phyloP scores from a whole-genome alignment of 1,140 invertebrate genomes.

The Drosophila orena region DNA sequence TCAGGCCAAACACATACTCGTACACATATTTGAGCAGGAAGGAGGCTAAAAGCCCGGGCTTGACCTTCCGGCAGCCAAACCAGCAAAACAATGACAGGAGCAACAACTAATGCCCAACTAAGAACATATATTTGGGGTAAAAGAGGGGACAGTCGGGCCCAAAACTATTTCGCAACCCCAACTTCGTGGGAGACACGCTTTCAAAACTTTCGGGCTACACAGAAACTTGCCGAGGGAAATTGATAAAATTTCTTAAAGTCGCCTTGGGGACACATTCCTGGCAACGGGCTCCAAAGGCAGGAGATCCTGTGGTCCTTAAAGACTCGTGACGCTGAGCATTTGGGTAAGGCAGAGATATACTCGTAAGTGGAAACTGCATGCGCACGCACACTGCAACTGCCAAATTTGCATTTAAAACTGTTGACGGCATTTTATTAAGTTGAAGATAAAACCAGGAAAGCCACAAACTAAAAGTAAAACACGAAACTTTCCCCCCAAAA shows the following conservation, averaged over 20 bases:
- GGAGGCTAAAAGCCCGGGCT: slow-evolving; percentile 34
- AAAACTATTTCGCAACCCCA: slow-evolving; percentile 27
- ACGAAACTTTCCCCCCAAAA: slow-evolving; percentile 72
- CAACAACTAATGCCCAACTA: slow-evolving; percentile 50
- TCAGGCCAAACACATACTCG: slow-evolving; percentile 3
- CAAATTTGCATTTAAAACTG: slow-evolving; percentile 83
- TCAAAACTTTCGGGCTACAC: slow-evolving; percentile 58
- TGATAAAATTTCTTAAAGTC: slow-evolving; percentile 79
- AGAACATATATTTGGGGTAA: slow-evolving; percentile 51
- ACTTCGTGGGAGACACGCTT: slow-evolving; percentile 34
- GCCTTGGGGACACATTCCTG: slow-evolving; percentile 47
- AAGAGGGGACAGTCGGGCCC: slow-evolving; percentile 28
- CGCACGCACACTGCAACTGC: slow-evolving; percentile 64
- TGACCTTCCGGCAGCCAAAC: slow-evolving; percentile 55
- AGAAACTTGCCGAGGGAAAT: slow-evolving; percentile 65
- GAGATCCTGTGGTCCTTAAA: slow-evolving; percentile 44
- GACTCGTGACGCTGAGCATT: slow-evolving; percentile 52
- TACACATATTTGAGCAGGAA: background rate
- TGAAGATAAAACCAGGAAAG: slow-evolving; percentile 83
- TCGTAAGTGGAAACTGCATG: slow-evolving; percentile 15
- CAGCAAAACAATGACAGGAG: slow-evolving; percentile 35
- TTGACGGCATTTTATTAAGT: slow-evolving; percentile 83
- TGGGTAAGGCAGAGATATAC: slow-evolving; percentile 11
- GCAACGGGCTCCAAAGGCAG: slow-evolving; percentile 17
- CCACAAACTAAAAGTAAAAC: slow-evolving; percentile 83